A percentile compares a stretch with the other conserved stretches of the same genome.
These are phyloP conservation scores for Numenius arquata DNA, from an alignment of 2,113 vertebrate species.

Conservation along the genomic window DNA sequence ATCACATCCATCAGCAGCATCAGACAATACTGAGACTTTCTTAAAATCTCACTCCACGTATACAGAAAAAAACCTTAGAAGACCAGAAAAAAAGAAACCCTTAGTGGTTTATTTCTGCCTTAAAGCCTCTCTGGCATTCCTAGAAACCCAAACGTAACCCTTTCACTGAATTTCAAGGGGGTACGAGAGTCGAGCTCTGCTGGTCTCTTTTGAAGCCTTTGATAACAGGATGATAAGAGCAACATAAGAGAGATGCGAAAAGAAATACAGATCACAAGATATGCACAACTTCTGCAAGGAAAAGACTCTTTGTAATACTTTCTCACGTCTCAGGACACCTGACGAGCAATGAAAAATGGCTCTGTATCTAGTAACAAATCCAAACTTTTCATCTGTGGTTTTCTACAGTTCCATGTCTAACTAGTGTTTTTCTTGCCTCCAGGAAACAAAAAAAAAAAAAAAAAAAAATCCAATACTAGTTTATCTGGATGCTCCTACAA, in stretches of 20 bases:
- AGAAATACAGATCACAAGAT: background rate
- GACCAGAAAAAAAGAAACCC: background rate
- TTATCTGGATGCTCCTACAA: background rate
- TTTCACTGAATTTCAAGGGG: background rate
- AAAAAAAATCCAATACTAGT: background rate
- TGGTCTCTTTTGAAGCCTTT: slow-evolving; percentile 17
- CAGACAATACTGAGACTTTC: background rate
- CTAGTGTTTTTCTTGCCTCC: background rate
- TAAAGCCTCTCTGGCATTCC: background rate
- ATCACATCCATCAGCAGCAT: background rate
- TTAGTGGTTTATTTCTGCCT: background rate
- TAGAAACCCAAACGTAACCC: background rate
- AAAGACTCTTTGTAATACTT: background rate
- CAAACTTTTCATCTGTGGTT: background rate
- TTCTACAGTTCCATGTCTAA: background rate
- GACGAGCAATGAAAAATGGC: background rate
- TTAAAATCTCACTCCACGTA: background rate
- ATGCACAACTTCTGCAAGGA: background rate
- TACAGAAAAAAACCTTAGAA: background rate
- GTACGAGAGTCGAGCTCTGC: background rate
- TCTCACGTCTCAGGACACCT: background rate
- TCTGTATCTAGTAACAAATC: background rate
- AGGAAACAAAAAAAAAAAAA: background rate
- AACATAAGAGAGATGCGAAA: background rate
- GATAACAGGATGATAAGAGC: background rate